Conservation (phyloP, 35 echinoderm and acorn worm species). For the Apostichopus parvimensis region DNA sequence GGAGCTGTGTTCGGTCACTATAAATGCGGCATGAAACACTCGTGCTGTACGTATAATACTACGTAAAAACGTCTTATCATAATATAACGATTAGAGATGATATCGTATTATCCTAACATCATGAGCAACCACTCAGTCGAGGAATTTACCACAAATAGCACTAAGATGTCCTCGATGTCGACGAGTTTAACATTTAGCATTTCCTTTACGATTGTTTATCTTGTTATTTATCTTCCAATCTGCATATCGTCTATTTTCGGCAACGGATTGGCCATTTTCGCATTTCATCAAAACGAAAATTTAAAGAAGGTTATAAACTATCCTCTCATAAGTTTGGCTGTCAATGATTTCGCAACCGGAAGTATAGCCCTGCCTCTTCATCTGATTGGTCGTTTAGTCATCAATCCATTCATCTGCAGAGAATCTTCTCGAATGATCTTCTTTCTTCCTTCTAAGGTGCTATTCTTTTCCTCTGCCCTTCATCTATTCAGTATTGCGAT, state of each 20-base stretch:
- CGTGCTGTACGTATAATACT: too few species aligned
- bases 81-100: too few species aligned
- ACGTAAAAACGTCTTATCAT: too few species aligned
- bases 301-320: slow-evolving; percentile 17
- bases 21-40: too few species aligned
- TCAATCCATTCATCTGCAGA: neutral
- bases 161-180: too few species aligned
- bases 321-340: slow-evolving; percentile 27
- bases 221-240: neutral
- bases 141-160: too few species aligned
- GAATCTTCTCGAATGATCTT: neutral
- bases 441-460: slow-evolving; percentile 14
- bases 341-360: slow-evolving; percentile 13
- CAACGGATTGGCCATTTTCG: slow-evolving; percentile 9
- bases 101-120: too few species aligned
- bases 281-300: slow-evolving; percentile 12
- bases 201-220: neutral
- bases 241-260: neutral
- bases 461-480: slow-evolving; percentile 3
- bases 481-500: slow-evolving; percentile 24
- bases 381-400: neutral
- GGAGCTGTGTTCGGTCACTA: too few species aligned
- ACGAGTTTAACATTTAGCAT: neutral
- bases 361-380: slow-evolving; percentile 9
- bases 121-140: too few species aligned